Percentiles rank a stretch among this genome's conserved stretches.
Conservation (phyloP, 2,113 vertebrate genomes). For the Polypterus bichir region DNA sequence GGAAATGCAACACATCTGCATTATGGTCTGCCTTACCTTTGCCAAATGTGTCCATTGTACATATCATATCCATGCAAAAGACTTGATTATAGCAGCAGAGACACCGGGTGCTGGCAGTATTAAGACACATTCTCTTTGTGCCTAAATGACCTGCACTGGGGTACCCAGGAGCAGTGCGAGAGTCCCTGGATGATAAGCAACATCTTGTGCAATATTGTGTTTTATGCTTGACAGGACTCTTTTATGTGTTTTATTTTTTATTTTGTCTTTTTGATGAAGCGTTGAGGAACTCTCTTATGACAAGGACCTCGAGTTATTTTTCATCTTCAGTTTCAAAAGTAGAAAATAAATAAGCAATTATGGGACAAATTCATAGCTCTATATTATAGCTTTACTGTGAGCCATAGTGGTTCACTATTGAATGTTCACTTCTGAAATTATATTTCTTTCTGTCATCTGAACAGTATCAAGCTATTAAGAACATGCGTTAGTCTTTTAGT, state of each 20-base stretch:
- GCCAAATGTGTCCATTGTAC: slow-evolving; percentile 53
- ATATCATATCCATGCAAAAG: slow-evolving; percentile 39
- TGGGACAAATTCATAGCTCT: no score
- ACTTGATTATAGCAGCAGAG: slow-evolving; percentile 28
- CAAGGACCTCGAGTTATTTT: no score
- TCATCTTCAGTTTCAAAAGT: no score
- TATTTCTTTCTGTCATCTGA: not conserved
- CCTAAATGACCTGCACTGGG: no score
- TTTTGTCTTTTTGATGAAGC: slow-evolving; percentile 9
- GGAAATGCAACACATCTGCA: not conserved
- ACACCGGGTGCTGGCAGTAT: slow-evolving; percentile 51
- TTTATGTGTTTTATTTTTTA: slow-evolving; percentile 34
- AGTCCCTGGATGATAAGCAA: slow-evolving; percentile 18
- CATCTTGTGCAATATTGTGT: slow-evolving; percentile 65
- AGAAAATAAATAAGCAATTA: no score
- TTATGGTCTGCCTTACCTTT: slow-evolving; percentile 47
- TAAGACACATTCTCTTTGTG: slow-evolving; percentile 31
- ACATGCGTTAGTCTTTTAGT: slow-evolving; percentile 20
- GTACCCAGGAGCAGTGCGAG: slow-evolving; percentile 18
- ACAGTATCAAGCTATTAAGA: not conserved
- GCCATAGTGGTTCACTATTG: not conserved
- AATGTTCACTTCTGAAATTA: not conserved
- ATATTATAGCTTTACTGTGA: not conserved
- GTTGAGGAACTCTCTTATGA: no score
- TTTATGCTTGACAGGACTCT: slow-evolving; percentile 57